These are phyloP conservation scores for Malurus leucopterus DNA, from an alignment of 2,797 vertebrate species.

Conservation along the genomic window DNA sequence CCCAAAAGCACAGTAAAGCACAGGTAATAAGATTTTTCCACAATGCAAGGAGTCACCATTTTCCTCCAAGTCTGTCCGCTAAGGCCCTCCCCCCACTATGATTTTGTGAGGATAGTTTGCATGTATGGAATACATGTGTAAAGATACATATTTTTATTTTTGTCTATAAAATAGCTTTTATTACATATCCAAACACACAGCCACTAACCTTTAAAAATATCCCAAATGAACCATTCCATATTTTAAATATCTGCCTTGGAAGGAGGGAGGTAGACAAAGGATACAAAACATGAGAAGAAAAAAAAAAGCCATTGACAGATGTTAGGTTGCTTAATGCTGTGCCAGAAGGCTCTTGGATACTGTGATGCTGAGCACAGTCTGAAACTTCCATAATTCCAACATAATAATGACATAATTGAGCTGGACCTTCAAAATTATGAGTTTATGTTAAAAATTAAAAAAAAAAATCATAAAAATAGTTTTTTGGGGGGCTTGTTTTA, in stretches of 20 bases:
- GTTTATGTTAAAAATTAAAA: background rate
- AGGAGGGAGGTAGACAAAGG: background rate
- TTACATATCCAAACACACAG: background rate
- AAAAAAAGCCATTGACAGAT: constrained; percentile 25
- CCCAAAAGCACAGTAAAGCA: background rate
- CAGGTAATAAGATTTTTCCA: background rate
- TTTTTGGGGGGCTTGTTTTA: fast-evolving
- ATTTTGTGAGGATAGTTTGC: background rate
- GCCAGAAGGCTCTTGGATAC: constrained; percentile 17
- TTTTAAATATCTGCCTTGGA: background rate
- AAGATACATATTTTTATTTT: background rate
- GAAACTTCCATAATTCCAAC: background rate
- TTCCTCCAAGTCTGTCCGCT: background rate
- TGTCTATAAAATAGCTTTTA: background rate
- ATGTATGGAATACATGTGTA: background rate
- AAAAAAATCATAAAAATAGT: background rate
- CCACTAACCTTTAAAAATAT: background rate
- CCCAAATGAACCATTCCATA: background rate
- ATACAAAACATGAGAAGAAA: background rate
- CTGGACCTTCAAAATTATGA: background rate
- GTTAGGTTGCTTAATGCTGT: constrained; percentile 28
- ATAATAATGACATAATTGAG: background rate
- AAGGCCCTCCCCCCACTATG: background rate
- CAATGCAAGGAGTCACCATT: background rate
- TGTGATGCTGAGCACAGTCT: background rate